Evolutionary conservation across 2,113 vertebrate genomes (phyloP), one percentile per base, ranked within the genome.

Genomic region (Microcebus jonahi): DNA sequence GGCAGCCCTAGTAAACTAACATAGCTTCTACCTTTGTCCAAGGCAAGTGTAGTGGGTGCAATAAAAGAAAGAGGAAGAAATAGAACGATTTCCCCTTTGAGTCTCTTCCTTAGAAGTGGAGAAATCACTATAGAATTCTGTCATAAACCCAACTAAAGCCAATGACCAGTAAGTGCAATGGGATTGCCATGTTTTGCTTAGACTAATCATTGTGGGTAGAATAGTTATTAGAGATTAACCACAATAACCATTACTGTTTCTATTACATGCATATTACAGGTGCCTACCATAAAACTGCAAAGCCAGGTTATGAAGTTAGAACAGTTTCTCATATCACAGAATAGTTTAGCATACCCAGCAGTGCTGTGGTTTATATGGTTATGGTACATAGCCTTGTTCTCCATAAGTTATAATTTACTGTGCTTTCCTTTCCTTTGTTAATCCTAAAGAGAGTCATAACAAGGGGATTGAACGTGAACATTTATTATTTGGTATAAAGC

Each of bases 381-480:
- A 84, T 0, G 1, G 18, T 2, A 3, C 8, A 23, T 0, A 55
- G 31, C 27, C 8, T 12, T 53, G 12, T 59, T 91, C 31, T 71
- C n/a, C 31, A 3, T 42, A 94, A 84, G 8, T 53, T 63, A 79
- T n/a, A 70, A n/a, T 77, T 65, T 45, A 53, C 6, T 80, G 2
- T 61, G 11, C 17, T 70, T 61, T 27, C 10, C 48, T 92, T 88
- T 68, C 67, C 39, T 88, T 80, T 95, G 59, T 34, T 50, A 59
- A 82, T 90, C 45, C 20, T 81, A 77, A 85, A 91, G 25, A 96
- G 39, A 25, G 82, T 63, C 57, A 86, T 42, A 91, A n/a, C 85
- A 42, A 94, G 55, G 25, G 5, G 6, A 67, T 17, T 55, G 34
- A 82, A 75, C 6, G 75, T n/a, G 29, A 85, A 80, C 34, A 88